Evolutionary conservation across 2,888 invertebrate species (phyloP).

Genomic region (Ypsolopha scabrella): DNA sequence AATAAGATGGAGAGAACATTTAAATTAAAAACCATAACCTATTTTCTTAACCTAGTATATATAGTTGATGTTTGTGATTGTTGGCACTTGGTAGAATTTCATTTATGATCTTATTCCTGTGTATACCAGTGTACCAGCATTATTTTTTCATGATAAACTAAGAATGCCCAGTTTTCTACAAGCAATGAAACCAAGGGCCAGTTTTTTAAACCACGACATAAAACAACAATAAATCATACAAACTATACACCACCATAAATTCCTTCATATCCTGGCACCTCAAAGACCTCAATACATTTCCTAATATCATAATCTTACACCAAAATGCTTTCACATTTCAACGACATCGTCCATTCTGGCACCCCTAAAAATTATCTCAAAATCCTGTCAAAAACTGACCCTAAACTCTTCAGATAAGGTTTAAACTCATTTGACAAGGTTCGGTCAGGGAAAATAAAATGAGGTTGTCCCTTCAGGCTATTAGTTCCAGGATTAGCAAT

Average conservation of each 20-base stretch:
- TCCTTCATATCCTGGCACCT: no score
- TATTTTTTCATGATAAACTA: no score
- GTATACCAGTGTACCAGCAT: no score
- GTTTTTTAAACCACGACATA: no score
- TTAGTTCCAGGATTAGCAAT: constrained; percentile 61
- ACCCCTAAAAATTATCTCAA: constrained; percentile 44
- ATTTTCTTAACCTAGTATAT: no score
- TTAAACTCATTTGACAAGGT: not conserved
- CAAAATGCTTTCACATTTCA: constrained; percentile 65
- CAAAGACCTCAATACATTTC: constrained; percentile 23
- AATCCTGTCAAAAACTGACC: constrained; percentile 7
- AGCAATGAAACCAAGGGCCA: no score
- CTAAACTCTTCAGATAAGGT: not conserved
- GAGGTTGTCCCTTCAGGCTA: constrained; percentile 29
- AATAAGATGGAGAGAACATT: no score
- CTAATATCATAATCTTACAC: constrained; percentile 66
- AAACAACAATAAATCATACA: constrained; percentile 21
- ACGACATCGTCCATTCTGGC: constrained; percentile 28
- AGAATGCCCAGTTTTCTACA: no score
- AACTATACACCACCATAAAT: constrained; percentile 23
- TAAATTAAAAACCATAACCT: no score
- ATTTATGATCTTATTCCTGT: no score
- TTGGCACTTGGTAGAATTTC: no score
- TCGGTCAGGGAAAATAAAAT: constrained; percentile 1
- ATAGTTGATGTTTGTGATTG: no score